Evolutionary conservation across 2,888 invertebrate genomes (phyloP).

Genomic region (Petrophora chlorosata): DNA sequence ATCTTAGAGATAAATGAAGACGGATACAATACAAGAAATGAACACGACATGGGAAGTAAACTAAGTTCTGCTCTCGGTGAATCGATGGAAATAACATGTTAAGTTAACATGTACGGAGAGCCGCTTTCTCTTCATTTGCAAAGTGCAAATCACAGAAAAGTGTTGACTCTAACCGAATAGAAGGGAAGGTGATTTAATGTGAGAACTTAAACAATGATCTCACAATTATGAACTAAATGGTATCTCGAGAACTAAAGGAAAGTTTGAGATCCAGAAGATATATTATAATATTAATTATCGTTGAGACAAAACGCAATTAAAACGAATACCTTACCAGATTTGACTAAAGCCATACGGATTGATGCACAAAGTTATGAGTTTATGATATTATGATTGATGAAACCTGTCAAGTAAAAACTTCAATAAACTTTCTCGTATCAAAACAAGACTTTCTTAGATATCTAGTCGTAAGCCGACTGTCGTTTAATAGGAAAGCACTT

Average conservation of each 20-base stretch:
- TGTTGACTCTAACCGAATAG: not conserved
- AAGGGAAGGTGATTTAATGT: constrained; percentile 1
- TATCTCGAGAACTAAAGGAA: not conserved
- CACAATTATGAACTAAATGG: not conserved
- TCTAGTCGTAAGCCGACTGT: not conserved
- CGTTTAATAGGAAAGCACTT: not conserved
- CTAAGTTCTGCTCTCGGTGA: constrained; percentile 2
- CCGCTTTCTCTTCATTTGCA: constrained; percentile 22
- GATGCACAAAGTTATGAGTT: too few relatives aligned
- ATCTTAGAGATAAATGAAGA: constrained; percentile 6
- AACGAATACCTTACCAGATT: too few relatives aligned
- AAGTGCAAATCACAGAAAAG: constrained; percentile 12
- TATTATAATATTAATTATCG: too few relatives aligned
- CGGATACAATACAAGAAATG: constrained; percentile 2
- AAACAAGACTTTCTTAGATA: constrained; percentile 12
- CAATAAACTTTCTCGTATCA: constrained; percentile 20
- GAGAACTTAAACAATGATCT: constrained; percentile 10
- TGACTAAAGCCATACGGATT: too few relatives aligned
- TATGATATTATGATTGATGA: constrained; percentile 7
- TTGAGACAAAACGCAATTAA: too few relatives aligned
- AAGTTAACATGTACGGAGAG: too few relatives aligned
- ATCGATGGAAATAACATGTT: constrained; percentile 16
- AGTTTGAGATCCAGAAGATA: too few relatives aligned
- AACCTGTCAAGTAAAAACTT: constrained; percentile 1
- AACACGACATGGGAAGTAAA: constrained; percentile 15